Conservation (phyloP, 2,113 vertebrate species). For the Clupea harengus region DNA sequence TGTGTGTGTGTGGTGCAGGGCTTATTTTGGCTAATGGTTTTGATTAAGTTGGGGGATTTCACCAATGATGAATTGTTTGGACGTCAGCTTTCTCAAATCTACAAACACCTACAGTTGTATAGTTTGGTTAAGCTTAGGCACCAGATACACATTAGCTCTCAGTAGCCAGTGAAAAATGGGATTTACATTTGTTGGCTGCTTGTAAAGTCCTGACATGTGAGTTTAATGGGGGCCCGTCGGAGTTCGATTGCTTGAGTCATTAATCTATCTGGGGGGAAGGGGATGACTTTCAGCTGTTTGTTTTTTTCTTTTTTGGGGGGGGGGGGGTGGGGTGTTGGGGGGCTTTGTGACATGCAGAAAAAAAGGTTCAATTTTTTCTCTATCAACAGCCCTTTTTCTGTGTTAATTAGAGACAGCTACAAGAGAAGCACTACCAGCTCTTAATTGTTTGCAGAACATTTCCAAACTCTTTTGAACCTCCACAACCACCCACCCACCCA, state of each 20-base stretch:
- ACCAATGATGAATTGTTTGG: not conserved
- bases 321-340: conserved; percentile 32
- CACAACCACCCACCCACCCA: not conserved
- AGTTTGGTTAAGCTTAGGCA: not conserved
- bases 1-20: not conserved
- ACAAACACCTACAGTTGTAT: not conserved
- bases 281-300: conserved; percentile 30
- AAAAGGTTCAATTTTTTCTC: conserved; percentile 26
- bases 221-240: conserved; percentile 30
- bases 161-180: conserved; percentile 23
- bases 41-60: not conserved
- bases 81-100: not conserved
- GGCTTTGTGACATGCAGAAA: conserved; percentile 17
- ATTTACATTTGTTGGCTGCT: conserved; percentile 26
- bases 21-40: conserved; percentile 3
- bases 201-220: conserved; percentile 33
- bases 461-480: conserved; percentile 77
- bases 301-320: conserved; percentile 43
- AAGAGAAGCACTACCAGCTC: conserved; percentile 76
- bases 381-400: conserved; percentile 69
- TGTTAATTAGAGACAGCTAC: conserved; percentile 86
- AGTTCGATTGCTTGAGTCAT: conserved; percentile 28
- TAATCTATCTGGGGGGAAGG: conserved; percentile 33
- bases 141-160: conserved; percentile 14
- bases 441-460: conserved; percentile 81